phyloP scores from a whole-genome alignment of 2,797 vertebrate genomes.

The Sebastes reedi region DNA sequence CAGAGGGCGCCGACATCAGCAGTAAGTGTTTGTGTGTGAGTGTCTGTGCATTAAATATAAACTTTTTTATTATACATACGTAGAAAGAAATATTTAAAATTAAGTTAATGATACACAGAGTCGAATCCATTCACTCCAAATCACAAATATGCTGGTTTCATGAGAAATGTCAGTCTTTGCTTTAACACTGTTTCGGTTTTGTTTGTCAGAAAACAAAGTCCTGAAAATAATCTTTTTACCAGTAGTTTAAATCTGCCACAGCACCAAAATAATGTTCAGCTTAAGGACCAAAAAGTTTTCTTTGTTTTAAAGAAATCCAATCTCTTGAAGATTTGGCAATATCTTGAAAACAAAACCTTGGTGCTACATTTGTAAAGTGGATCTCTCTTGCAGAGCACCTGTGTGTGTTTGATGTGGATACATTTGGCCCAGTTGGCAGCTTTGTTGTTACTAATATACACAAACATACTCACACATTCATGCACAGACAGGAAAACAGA shows the following conservation, averaged over 20 bases:
- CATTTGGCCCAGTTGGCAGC: conserved; percentile 66
- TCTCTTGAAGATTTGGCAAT: not conserved
- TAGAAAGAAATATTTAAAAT: not conserved
- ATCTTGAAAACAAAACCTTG: not conserved
- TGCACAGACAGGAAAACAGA: conserved; percentile 15
- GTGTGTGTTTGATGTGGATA: conserved; percentile 26
- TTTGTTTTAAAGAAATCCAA: not conserved
- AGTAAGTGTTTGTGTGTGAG: not conserved
- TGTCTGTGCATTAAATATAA: conserved; percentile 21
- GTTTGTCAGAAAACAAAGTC: not conserved
- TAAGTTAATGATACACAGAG: not conserved
- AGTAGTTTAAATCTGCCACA: not conserved
- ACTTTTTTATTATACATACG: not conserved
- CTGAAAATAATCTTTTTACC: not conserved
- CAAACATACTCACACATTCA: conserved; percentile 35
- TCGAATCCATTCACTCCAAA: conserved; percentile 12
- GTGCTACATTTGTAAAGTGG: conserved; percentile 25
- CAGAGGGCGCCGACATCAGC: conserved; percentile 57
- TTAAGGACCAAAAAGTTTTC: not conserved
- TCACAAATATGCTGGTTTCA: conserved; percentile 49
- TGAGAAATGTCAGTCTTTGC: conserved; percentile 3
- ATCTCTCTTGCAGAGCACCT: not conserved
- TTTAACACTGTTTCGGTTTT: conserved; percentile 27
- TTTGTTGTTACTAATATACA: conserved; percentile 38
- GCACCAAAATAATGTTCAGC: not conserved